phyloP scores from a whole-genome alignment of 2,113 vertebrate species.

The Corythaixoides concolor region DNA sequence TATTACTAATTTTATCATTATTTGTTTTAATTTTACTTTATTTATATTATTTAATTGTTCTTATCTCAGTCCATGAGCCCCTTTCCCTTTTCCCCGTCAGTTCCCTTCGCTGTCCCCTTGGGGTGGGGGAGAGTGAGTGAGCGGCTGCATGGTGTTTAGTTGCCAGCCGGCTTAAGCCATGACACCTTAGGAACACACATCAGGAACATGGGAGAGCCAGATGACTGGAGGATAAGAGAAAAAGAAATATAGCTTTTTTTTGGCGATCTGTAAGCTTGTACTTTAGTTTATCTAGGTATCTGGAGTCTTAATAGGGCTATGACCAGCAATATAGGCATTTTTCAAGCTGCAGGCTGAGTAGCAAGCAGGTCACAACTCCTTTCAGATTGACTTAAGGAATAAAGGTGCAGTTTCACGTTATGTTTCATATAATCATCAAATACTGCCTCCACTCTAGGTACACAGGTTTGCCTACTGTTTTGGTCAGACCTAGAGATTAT shows the following conservation, averaged over 20 bases:
- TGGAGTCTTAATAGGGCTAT: neutral
- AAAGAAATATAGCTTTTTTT: neutral
- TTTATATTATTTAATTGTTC: too few species aligned
- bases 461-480: neutral
- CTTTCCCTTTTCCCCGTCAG: too few species aligned
- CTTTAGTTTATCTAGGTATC: neutral
- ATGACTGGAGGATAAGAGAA: neutral
- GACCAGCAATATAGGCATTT: neutral
- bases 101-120: too few species aligned
- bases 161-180: too few species aligned
- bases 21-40: too few species aligned
- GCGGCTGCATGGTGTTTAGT: too few species aligned
- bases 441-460: neutral
- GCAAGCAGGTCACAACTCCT: neutral
- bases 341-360: neutral
- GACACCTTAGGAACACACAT: neutral
- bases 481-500: neutral
- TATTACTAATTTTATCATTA: too few species aligned
- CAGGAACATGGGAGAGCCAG: neutral
- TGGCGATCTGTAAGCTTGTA: neutral
- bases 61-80: too few species aligned
- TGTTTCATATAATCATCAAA: neutral
- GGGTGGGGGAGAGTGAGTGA: too few species aligned
- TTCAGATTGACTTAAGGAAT: neutral
- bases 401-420: neutral